phyloP scores from a whole-genome alignment of 2,797 vertebrate genomes.

The Melanitta fusca region DNA sequence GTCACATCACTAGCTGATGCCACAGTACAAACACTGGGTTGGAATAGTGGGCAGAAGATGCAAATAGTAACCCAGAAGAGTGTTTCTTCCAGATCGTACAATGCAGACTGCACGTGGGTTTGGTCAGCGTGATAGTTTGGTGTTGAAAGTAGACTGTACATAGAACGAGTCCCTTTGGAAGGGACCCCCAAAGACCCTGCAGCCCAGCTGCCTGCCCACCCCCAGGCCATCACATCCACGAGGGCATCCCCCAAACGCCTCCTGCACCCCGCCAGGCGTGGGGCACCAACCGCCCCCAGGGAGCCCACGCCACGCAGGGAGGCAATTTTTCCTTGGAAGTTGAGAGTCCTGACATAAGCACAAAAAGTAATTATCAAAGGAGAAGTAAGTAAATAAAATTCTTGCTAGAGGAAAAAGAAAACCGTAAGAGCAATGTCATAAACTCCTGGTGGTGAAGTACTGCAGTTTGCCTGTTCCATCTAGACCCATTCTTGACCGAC shows the following conservation, averaged over 20 bases:
- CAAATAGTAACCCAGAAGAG: neutral
- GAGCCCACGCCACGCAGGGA: neutral
- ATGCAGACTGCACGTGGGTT: rapidly evolving
- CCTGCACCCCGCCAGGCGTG: no score
- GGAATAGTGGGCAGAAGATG: neutral
- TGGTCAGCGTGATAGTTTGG: neutral
- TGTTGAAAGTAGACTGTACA: neutral
- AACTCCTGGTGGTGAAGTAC: rapidly evolving
- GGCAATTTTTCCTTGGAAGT: neutral
- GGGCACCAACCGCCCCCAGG: neutral
- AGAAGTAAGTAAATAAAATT: neutral
- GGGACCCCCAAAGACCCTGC: neutral
- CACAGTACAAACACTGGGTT: neutral
- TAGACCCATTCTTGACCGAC: constrained; percentile 91
- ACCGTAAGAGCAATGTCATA: rapidly evolving
- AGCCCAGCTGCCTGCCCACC: neutral
- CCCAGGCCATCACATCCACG: no score
- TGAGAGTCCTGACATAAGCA: no score
- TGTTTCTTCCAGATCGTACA: neutral
- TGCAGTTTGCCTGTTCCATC: neutral
- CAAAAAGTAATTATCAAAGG: rapidly evolving
- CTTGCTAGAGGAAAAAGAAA: neutral
- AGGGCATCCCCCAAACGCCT: neutral
- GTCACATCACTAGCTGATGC: no score
- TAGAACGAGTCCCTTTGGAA: neutral